A percentile compares a stretch with the other conserved stretches of the same genome.
Conservation (phyloP, 2,797 vertebrate genomes). For the Trichosurus vulpecula region DNA sequence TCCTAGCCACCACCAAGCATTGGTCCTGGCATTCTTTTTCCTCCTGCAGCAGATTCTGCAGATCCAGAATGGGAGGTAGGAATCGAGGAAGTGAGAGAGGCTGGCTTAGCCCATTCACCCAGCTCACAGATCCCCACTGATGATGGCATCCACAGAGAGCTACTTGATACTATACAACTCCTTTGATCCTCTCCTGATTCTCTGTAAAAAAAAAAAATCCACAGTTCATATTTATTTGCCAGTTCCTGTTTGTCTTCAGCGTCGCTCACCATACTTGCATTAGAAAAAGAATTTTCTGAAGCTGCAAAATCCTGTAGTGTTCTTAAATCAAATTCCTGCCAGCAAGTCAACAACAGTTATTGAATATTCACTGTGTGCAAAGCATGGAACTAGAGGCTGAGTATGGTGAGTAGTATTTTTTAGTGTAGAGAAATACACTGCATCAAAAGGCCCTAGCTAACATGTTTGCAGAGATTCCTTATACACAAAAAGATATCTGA, state of each 20-base stretch:
- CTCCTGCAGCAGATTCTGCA: background rate
- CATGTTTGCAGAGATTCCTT: background rate
- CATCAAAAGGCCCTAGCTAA: background rate
- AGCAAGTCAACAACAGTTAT: background rate
- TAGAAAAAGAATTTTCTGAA: background rate
- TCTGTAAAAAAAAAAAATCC: background rate
- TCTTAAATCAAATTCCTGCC: background rate
- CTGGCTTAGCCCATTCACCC: background rate
- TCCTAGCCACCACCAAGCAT: background rate
- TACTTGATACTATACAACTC: background rate
- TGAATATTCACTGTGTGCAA: background rate
- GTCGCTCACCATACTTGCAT: background rate
- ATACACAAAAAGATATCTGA: background rate
- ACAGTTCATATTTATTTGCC: background rate
- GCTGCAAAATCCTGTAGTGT: background rate
- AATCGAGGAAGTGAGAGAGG: background rate
- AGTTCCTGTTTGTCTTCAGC: background rate
- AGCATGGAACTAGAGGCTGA: background rate
- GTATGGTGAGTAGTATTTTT: background rate
- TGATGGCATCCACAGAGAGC: background rate
- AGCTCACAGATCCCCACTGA: background rate
- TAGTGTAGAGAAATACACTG: background rate
- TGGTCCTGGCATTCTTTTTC: background rate
- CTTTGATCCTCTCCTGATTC: background rate
- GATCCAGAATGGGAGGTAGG: background rate